Evolutionary conservation across 1,140 invertebrate species (phyloP).

Genomic region (Potamilus streckersoni): DNA sequence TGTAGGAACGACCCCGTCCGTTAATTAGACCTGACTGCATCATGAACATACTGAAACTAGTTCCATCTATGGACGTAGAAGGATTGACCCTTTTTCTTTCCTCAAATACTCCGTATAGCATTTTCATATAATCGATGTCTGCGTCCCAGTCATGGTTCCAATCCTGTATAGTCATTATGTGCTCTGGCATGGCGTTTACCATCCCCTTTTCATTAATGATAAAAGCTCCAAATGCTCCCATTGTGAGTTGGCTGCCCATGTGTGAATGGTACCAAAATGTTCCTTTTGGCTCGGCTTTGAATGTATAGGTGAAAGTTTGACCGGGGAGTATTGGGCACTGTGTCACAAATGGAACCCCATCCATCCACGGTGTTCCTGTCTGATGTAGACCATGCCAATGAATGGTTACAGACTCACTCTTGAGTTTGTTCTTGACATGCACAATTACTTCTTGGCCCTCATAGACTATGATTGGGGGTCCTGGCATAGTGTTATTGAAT

Average conservation of each 20-base stretch:
- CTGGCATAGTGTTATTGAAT: conserved; percentile 57
- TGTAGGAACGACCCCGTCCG: conserved; percentile 50
- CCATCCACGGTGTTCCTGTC: conserved; percentile 85
- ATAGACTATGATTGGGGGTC: conserved; percentile 77
- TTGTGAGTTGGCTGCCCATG: conserved; percentile 47
- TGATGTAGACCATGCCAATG: conserved; percentile 92
- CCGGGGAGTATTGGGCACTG: conserved; percentile 90
- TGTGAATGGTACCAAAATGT: conserved; percentile 66
- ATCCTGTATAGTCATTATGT: conserved; percentile 46
- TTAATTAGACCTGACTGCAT: conserved; percentile 58
- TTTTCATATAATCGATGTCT: conserved; percentile 40
- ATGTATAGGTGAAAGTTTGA: conserved; percentile 87
- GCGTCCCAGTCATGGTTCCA: conserved; percentile 58
- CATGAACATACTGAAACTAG: conserved; percentile 39
- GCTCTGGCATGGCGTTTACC: conserved; percentile 28
- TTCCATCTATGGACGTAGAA: conserved; percentile 34
- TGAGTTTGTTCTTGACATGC: conserved; percentile 85
- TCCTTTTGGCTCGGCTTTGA: conserved; percentile 49
- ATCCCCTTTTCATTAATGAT: conserved; percentile 38
- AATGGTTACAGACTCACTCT: conserved; percentile 83
- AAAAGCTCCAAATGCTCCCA: conserved; percentile 56
- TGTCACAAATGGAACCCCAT: conserved; percentile 90
- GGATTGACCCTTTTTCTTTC: conserved; percentile 25
- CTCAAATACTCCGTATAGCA: conserved; percentile 39
- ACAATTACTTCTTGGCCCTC: conserved; percentile 86